phyloP scores from a whole-genome alignment of 1,140 invertebrate genomes.

The honey bee (Apis mellifera) region Amel_HAv3.1 CM009931.2:23580001-23580500 shows the following conservation, averaged over 20 bases:
- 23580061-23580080: not conserved
- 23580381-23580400: slow-evolving; percentile 4
- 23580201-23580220: slow-evolving; percentile 17
- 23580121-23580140: slow-evolving; percentile 9
- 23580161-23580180: not conserved
- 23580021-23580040: not conserved
- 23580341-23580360: slow-evolving; percentile 27
- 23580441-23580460: no score
- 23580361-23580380: not conserved
- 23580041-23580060: not conserved
- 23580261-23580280: slow-evolving; percentile 3
- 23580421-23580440: no score
- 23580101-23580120: not conserved
- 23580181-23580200: slow-evolving; percentile 26
- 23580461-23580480: no score
- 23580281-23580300: slow-evolving; percentile 9
- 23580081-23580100: not conserved
- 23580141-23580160: not conserved
- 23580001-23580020: not conserved
- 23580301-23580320: not conserved
- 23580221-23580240: not conserved
- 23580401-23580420: not conserved
- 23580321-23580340: slow-evolving; percentile 20
- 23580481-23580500: no score
- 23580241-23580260: slow-evolving; percentile 43